Evolutionary conservation across 2,797 vertebrate species (phyloP).

Genomic region (Champsocephalus gunnari): DNA sequence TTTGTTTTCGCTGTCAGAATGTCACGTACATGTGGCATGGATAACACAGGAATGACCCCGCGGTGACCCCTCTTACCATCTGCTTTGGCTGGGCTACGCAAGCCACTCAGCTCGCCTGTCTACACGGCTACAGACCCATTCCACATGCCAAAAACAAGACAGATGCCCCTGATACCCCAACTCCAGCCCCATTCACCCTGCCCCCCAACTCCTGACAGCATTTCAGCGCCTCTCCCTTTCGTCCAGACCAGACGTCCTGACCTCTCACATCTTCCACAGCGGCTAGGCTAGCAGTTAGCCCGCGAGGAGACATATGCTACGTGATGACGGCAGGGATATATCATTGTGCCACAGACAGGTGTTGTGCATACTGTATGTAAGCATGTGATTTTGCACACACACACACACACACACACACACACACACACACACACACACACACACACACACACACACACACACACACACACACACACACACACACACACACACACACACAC

Average conservation of each 20-base stretch:
- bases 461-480: neutral
- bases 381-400: neutral
- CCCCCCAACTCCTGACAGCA: constrained; percentile 29
- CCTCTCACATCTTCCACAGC: constrained; percentile 47
- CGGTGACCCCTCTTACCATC: constrained; percentile 68
- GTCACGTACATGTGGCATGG: constrained; percentile 71
- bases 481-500: neutral
- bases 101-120: constrained; percentile 58
- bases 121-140: constrained; percentile 71
- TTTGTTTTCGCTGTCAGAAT: constrained; percentile 63
- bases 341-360: constrained; percentile 33
- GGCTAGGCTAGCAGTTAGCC: constrained; percentile 38
- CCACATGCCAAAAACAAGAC: constrained; percentile 80
- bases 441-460: neutral
- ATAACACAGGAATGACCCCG: constrained; percentile 71
- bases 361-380: constrained; percentile 15
- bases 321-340: constrained; percentile 46
- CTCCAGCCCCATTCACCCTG: constrained; percentile 1
- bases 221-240: constrained; percentile 59
- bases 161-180: constrained; percentile 74
- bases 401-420: neutral
- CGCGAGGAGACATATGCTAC: constrained; percentile 49
- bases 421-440: neutral
- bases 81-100: constrained; percentile 67
- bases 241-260: constrained; percentile 58